Percentiles rank a stretch among this genome's conserved stretches.
phyloP scores from a whole-genome alignment of 1,140 invertebrate species.

The Pseudomyrmex dendroicus region DNA sequence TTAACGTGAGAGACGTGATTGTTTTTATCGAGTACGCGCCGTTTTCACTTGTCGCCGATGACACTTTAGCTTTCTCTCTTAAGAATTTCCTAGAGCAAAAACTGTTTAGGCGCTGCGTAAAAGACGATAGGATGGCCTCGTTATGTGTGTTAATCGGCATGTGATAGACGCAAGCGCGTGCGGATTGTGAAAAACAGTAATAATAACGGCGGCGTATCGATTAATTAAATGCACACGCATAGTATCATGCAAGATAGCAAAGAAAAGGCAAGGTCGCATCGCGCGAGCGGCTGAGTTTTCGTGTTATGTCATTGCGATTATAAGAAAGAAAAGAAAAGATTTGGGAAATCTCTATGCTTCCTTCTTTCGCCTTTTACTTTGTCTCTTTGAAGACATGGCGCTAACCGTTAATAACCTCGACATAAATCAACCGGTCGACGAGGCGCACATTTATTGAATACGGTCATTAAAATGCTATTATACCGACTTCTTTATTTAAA shows the following conservation, averaged over 20 bases:
- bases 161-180: slow-evolving; percentile 16
- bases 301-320: slow-evolving; percentile 45
- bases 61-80: slow-evolving; percentile 14
- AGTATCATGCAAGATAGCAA: background rate
- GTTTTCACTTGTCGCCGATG: slow-evolving; percentile 33
- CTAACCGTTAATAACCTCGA: slow-evolving; percentile 36
- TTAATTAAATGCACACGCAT: slow-evolving; percentile 46
- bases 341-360: slow-evolving; percentile 19
- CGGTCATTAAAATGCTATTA: slow-evolving; percentile 51
- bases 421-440: slow-evolving; percentile 51
- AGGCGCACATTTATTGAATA: slow-evolving; percentile 51
- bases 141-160: slow-evolving; percentile 17
- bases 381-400: slow-evolving; percentile 20
- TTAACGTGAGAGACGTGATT: slow-evolving; percentile 28
- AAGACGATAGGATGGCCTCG: slow-evolving; percentile 16
- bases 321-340: background rate
- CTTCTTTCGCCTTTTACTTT: background rate
- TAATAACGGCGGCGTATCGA: slow-evolving; percentile 39
- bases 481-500: slow-evolving; percentile 49
- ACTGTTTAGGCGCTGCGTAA: background rate
- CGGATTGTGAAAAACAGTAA: slow-evolving; percentile 17
- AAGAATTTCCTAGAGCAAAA: background rate
- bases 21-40: slow-evolving; percentile 51
- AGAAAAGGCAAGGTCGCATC: slow-evolving; percentile 45
- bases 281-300: background rate